These are phyloP conservation scores for Gymnocypris eckloni DNA, from an alignment of 2,797 vertebrate species.

Conservation along the genomic window DNA sequence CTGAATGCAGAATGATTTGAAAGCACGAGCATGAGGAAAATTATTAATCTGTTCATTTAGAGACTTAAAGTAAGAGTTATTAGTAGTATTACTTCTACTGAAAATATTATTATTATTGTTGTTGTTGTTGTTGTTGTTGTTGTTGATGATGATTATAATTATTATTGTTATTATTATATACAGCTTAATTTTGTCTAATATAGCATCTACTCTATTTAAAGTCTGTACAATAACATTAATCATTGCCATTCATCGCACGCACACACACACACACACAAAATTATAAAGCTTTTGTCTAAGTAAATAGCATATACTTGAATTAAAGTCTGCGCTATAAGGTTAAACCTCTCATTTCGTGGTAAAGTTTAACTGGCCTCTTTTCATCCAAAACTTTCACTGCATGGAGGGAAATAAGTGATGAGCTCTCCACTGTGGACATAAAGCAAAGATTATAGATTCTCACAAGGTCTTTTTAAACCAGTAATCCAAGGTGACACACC, in stretches of 20 bases:
- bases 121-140: too few relatives aligned
- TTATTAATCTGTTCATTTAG: neutral
- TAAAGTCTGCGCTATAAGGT: neutral
- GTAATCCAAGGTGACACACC: conserved; percentile 32
- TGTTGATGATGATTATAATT: too few relatives aligned
- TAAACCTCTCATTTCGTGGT: neutral
- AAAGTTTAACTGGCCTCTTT: neutral
- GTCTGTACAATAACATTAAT: neutral
- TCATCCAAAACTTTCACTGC: neutral
- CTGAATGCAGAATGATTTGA: neutral
- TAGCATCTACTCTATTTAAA: too few relatives aligned
- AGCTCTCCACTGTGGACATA: conserved; percentile 9
- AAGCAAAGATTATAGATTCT: conserved; percentile 15
- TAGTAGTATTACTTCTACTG: too few relatives aligned
- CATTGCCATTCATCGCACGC: neutral
- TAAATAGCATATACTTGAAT: neutral
- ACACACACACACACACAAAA: too few relatives aligned
- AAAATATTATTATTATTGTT: too few relatives aligned
- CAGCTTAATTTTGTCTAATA: neutral
- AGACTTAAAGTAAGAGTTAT: neutral
- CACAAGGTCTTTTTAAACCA: conserved; percentile 23
- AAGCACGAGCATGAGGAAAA: neutral
- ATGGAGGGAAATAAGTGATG: neutral
- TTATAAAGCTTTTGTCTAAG: neutral
- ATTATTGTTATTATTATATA: too few relatives aligned